phyloP scores from a whole-genome alignment of 2,113 vertebrate species.

The Oophaga pumilio region DNA sequence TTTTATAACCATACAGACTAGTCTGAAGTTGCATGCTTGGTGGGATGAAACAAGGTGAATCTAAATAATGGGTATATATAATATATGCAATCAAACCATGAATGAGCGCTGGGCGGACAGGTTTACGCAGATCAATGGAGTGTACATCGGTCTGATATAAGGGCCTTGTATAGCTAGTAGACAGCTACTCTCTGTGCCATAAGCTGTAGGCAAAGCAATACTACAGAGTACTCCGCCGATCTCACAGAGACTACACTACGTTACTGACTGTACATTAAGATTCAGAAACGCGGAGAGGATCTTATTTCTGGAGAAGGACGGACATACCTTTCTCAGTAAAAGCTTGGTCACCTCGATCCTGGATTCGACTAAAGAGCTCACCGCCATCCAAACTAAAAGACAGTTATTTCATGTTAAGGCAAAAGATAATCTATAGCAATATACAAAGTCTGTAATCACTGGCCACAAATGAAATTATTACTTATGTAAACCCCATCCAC shows the following conservation, averaged over 20 bases:
- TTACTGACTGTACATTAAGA: no score
- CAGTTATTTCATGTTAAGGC: neutral
- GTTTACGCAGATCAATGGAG: no score
- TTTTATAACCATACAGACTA: no score
- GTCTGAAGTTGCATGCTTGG: no score
- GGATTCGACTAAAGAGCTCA: slow-evolving; percentile 95
- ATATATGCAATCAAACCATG: no score
- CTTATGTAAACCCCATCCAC: no score
- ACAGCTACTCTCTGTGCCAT: neutral
- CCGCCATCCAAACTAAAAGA: slow-evolving; percentile 90
- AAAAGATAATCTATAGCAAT: neutral
- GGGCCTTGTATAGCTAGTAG: no score
- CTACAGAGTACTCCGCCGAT: no score
- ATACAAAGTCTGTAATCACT: neutral
- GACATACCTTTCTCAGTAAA: slow-evolving; percentile 93
- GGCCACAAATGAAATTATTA: neutral
- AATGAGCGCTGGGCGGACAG: no score
- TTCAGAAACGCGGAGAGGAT: neutral
- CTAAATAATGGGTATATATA: no score
- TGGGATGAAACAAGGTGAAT: no score
- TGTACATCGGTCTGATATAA: no score
- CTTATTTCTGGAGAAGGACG: neutral
- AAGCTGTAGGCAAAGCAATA: neutral
- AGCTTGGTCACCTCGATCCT: slow-evolving; percentile 96
- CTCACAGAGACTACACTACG: neutral